These are phyloP conservation scores for Pseudomyrmex sp. DNA, from an alignment of 1,140 invertebrate species.

Conservation along the genomic window DNA sequence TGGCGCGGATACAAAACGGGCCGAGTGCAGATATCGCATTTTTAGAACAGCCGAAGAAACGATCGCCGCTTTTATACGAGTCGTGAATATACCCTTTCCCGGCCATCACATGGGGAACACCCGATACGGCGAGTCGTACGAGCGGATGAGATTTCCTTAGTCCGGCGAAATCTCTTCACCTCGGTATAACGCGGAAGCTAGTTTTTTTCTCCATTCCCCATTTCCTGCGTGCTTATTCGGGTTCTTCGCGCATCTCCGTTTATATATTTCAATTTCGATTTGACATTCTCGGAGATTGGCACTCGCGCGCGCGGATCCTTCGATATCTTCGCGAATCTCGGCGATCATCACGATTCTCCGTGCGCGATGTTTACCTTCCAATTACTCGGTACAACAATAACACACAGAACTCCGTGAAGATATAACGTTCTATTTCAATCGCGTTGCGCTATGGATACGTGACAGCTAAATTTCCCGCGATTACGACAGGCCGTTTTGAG, in stretches of 20 bases:
- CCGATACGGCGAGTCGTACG: conserved; percentile 55
- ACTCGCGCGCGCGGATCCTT: not conserved
- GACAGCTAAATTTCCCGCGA: conserved; percentile 11
- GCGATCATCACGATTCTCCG: no score
- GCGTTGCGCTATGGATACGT: no score
- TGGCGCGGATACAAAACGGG: conserved; percentile 14
- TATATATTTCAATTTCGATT: conserved; percentile 43
- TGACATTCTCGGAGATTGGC: no score
- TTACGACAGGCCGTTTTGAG: conserved; percentile 16
- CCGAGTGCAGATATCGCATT: conserved; percentile 42
- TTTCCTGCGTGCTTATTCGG: conserved; percentile 52
- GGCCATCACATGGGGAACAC: conserved; percentile 45
- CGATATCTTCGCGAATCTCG: no score
- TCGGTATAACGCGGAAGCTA: conserved; percentile 36
- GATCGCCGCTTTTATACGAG: conserved; percentile 61
- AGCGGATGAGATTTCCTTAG: conserved; percentile 68
- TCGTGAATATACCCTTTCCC: conserved; percentile 62
- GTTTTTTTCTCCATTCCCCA: conserved; percentile 59
- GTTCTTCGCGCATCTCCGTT: not conserved
- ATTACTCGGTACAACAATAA: no score
- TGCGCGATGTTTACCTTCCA: no score
- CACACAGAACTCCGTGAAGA: no score
- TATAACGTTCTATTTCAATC: no score
- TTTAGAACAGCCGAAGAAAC: conserved; percentile 61
- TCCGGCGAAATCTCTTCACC: conserved; percentile 53